Evolutionary conservation across 1,140 invertebrate genomes (phyloP), one percentile per base, ranked within the genome.

Genomic region (Ephestia elutella): DNA sequence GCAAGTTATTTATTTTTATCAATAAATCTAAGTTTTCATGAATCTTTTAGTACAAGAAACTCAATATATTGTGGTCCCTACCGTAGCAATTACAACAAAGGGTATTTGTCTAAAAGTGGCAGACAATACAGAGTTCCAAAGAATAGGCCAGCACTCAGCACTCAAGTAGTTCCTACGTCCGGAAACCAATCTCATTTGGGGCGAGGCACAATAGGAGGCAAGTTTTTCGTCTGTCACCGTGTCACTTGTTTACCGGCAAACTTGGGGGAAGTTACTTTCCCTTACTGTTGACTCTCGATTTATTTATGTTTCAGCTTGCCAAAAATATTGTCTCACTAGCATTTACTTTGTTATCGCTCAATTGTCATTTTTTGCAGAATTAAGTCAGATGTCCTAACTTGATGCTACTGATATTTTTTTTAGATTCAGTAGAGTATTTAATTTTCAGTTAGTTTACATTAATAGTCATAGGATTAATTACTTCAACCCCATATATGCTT

Each of bases 191-290:
- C 63, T 62, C 59, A 55, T 60, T 60, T 49, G 57, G 55, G 63
- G 48, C 17, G 51, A 49, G 30, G 18, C 48, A 61, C 59, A 59
- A 62, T 59, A 57, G 60, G 56, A 66, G 64, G 54, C 62, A 62
- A 62, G 57, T 66, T 71, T 62, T 62, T 68, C 59, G 63, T 60
- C 59, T 53, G 50, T 53, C 50, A 53, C 19, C 8, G 20, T 68
- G 65, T 71, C 68, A 71, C 62, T 68, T 55, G 63, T 66, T 71
- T 71, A 63, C 65, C 38, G 57, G 58, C 60, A 49, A 49, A 58
- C 56, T 56, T 60, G 44, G 56, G 60, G 56, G 54, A 58, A 51
- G 59, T n/a, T 56, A 35, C 55, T 25, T 55, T 56, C 21, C 25
- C 44, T 57, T 59, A 67, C 59, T 59, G 56, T 15, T 18, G 38